These are phyloP conservation scores for Cynocephalus volans DNA, from an alignment of 2,113 vertebrate species.

Conservation along the genomic window DNA sequence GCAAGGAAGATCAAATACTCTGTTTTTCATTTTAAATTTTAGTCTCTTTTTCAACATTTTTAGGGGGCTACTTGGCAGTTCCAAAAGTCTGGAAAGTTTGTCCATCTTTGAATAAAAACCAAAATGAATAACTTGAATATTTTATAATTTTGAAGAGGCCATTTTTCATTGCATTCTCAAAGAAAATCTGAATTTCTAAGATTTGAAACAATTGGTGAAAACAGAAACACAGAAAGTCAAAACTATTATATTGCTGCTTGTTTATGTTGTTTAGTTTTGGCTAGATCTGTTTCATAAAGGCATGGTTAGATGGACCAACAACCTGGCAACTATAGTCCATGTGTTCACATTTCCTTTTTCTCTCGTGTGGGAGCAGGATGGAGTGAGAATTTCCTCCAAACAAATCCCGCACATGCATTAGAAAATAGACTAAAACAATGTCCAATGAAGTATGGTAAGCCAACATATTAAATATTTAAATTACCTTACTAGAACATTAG, in stretches of 20 bases:
- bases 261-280: background rate
- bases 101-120: background rate
- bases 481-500: background rate
- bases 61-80: background rate
- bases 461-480: background rate
- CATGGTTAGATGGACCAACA: background rate
- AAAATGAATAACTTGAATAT: background rate
- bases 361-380: background rate
- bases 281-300: background rate
- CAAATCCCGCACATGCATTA: background rate
- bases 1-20: background rate
- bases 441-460: background rate
- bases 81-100: background rate
- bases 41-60: background rate
- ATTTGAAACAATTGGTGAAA: background rate
- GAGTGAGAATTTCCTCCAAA: background rate
- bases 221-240: background rate
- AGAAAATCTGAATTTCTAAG: conserved; percentile 16
- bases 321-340: background rate
- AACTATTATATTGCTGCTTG: background rate
- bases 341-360: background rate
- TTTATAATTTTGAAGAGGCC: background rate
- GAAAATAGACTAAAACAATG: background rate
- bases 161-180: background rate
- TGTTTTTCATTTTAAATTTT: background rate